Evolutionary conservation across 2,797 vertebrate genomes (phyloP).

Genomic region (Heteromormyrus szaboi): DNA sequence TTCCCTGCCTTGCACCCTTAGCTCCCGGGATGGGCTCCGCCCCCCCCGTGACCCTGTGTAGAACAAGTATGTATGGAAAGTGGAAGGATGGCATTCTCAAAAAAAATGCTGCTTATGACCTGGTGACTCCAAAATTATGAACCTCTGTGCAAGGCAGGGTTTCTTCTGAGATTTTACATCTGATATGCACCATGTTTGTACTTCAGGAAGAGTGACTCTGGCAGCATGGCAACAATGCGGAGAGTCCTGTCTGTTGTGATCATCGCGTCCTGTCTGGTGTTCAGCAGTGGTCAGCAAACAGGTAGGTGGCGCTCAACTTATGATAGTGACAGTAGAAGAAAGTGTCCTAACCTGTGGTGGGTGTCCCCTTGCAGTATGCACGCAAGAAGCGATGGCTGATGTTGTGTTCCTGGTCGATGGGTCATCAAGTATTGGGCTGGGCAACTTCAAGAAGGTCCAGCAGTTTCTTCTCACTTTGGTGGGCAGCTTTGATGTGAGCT

Average conservation of each 20-base stretch:
- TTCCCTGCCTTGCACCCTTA: background rate
- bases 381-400: slow-evolving; percentile 62
- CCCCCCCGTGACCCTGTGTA: background rate
- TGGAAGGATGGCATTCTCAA: background rate
- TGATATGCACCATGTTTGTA: background rate
- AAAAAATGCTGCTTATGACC: background rate
- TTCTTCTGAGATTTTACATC: background rate
- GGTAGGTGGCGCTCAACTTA: slow-evolving; percentile 41
- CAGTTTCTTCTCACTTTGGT: slow-evolving; percentile 60
- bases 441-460: slow-evolving; percentile 58
- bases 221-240: slow-evolving; percentile 45
- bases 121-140: background rate
- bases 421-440: slow-evolving; percentile 58
- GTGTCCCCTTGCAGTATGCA: slow-evolving; percentile 56
- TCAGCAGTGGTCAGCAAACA: slow-evolving; percentile 45
- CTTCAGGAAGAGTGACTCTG: slow-evolving; percentile 19
- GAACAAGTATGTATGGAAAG: background rate
- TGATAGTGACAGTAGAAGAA: background rate
- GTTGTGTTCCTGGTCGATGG: slow-evolving; percentile 72
- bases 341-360: background rate
- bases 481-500: slow-evolving; percentile 59
- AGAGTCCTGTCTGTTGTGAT: slow-evolving; percentile 46
- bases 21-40: background rate
- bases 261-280: slow-evolving; percentile 39
- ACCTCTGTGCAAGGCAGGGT: background rate